Evolutionary conservation across 2,113 vertebrate species (phyloP).

Genomic region (Cyphomyrus plagiostoma): DNA sequence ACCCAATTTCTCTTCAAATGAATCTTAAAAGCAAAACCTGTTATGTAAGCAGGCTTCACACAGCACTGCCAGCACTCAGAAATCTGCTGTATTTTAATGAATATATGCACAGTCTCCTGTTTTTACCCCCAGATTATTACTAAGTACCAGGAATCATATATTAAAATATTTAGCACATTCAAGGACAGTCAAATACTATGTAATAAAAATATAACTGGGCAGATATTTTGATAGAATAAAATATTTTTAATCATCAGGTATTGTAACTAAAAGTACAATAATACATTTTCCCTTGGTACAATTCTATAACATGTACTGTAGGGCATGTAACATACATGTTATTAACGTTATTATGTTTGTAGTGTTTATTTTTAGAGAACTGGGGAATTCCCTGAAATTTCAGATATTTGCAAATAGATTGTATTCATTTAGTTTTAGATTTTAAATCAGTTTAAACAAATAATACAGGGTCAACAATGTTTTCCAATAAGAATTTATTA

Average conservation of each 20-base stretch:
- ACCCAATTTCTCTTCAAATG: slow-evolving; percentile 15
- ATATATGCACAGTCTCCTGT: not conserved
- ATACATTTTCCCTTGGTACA: not conserved
- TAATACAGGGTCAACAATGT: not conserved
- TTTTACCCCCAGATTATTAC: not conserved
- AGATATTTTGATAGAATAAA: not conserved
- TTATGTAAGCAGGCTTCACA: slow-evolving; percentile 3
- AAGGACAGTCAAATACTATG: not conserved
- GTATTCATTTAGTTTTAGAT: not conserved
- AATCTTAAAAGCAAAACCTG: not conserved
- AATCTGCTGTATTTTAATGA: not conserved
- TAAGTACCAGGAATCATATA: not conserved
- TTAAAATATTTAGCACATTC: not conserved
- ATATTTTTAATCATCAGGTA: not conserved
- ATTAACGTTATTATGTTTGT: not conserved
- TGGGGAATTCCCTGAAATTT: not conserved
- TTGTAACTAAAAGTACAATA: not conserved
- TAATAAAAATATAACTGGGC: not conserved
- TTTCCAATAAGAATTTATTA: not conserved
- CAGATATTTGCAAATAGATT: not conserved
- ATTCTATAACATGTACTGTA: not conserved
- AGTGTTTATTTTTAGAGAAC: not conserved
- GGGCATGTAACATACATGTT: not conserved
- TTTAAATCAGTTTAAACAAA: not conserved
- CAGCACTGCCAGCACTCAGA: not conserved